Evolutionary conservation across 2,113 vertebrate genomes (phyloP), one percentile per base, ranked within the genome.

Genomic region (Onychostruthus taczanowskii): DNA sequence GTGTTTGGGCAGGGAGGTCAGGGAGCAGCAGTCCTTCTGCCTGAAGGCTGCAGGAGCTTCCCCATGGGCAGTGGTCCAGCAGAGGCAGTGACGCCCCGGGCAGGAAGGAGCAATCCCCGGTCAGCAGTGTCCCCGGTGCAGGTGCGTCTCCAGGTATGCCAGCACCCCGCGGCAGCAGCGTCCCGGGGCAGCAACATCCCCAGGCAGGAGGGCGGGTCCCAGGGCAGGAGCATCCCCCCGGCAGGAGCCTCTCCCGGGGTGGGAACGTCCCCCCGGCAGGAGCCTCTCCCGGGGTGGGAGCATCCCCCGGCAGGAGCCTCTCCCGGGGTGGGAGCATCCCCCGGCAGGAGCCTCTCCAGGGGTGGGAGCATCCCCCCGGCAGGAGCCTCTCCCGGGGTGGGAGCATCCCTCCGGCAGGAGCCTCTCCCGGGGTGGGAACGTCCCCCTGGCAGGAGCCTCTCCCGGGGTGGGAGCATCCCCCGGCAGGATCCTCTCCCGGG

Each of bases 381-480:
- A 11, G 39, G 46, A 43, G 30, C 43, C 3, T 35, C 35, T 37
- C 39, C 0, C 14, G 41, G 13, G 41, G 41, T 43, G 41, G 41
- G 11, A 39, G 27, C 44, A 1, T 59, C 52, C 24, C 55, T n/a
- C 37, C 20, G 9, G 58, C 30, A 35, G 43, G 13, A 28, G 30
- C 17, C 21, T 47, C 21, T 21, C 44, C 44, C 41, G 15, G 2
- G 28, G 10, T 15, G 15, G 50, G 50, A 50, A 16, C 50, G 6
- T 52, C 50, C 46, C 50, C 28, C 16, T 13, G 39, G 39, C 8
- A 9, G 41, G 43, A 46, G 28, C 46, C 1, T 30, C n/a, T 41
- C 35, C 0, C 26, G 47, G 5, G 44, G 44, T 8, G 14, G 33
- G 33, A 35, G 24, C 47, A 1, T 61, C 26, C 47, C 35, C 0